Conservation (phyloP, 2,797 vertebrate species). For the Nannoperca obscura region DNA sequence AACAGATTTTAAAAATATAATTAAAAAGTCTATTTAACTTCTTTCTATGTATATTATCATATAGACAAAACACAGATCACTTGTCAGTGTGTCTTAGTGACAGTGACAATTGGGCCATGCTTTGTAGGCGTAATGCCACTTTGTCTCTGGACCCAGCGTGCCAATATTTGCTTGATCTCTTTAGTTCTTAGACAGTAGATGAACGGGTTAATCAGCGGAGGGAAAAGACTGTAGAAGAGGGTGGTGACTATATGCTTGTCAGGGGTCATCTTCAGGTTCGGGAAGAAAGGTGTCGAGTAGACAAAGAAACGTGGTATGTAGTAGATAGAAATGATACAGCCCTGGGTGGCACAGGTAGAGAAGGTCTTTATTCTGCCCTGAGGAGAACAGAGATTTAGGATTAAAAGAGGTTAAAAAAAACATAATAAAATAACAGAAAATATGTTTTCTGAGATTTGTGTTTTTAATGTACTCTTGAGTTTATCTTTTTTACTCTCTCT, state of each 20-base stretch:
- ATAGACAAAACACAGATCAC: too few species aligned
- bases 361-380: slow-evolving; percentile 77
- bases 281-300: slow-evolving; percentile 44
- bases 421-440: background rate
- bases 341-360: slow-evolving; percentile 79
- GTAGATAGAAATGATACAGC: slow-evolving; percentile 72
- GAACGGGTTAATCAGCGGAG: slow-evolving; percentile 63
- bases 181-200: slow-evolving; percentile 68
- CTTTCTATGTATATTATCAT: background rate
- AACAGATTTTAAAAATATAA: too few species aligned
- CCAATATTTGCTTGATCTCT: slow-evolving; percentile 54
- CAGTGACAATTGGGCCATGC: background rate
- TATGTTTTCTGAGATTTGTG: background rate
- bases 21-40: background rate
- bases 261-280: slow-evolving; percentile 43
- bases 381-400: background rate
- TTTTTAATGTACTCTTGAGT: too few species aligned
- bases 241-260: slow-evolving; percentile 49
- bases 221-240: slow-evolving; percentile 70
- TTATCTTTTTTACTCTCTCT: too few species aligned
- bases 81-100: slow-evolving; percentile 15
- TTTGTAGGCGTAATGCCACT: background rate
- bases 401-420: background rate
- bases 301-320: slow-evolving; percentile 61
- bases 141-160: slow-evolving; percentile 11